Base-by-base conservation (phyloP, 2,797 vertebrate species). In the Phyllotis vaccarum region DNA sequence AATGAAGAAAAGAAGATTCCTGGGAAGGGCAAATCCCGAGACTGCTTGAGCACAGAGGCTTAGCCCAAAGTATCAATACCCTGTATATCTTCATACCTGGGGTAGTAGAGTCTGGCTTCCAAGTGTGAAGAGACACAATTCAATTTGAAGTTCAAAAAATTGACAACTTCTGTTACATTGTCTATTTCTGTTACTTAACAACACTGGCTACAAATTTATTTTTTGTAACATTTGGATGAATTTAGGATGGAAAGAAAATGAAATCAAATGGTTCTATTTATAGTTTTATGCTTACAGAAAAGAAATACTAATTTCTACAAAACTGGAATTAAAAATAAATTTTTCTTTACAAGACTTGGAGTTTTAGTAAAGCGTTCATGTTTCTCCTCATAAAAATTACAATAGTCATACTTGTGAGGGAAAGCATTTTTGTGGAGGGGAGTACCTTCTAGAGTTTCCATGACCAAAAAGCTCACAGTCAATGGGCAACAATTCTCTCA, bases 381-480 rank as follows among this genome's bases (percentile, higher is more conserved):
- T 81, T 81, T 95, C 94, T 46, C n/a, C 66, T 76, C 40, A 89
- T 79, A 90, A 93, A 95, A 87, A 89, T 72, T 89, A 64, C 70
- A 80, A 21, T 96, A 70, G 60, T 87, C 54, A 93, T 96, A 43
- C 74, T 91, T 90, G 89, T 49, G 19, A 80, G 76, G 37, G 70
- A 87, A 94, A 80, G 72, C 76, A 85, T 37, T 96, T 74, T 90
- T 75, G 70, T 91, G 89, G 86, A 85, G 81, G 64, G 80, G 74
- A 90, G 76, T n/a, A 9, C n/a, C 17, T 80, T 56, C 22, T 2
- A 24, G 70, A 58, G 64, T 95, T 86, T 91, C 95, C 88, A 19
- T 83, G 90, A 82, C 92, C 94, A 93, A 83, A 46, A 37, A 78
- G 78, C 58, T 82, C 90, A 79, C 31, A 86, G 29, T 72, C 46